Conservation (phyloP, 2,888 invertebrate genomes). For the Gasteruption jaculator region DNA sequence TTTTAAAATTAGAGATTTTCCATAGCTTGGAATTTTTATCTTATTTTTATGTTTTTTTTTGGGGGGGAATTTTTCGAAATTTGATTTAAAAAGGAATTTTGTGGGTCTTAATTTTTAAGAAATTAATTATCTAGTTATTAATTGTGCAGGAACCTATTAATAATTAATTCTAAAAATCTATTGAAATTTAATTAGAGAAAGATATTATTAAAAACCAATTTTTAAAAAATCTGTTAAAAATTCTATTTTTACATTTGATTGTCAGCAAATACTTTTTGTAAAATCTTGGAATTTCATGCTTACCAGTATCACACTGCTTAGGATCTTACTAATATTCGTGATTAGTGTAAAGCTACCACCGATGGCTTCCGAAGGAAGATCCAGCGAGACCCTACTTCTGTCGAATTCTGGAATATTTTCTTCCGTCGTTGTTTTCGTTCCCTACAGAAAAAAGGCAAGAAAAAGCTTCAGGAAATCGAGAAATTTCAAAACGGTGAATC, state of each 20-base stretch:
- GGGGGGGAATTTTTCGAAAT: too few species aligned
- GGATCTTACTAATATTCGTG: constrained; percentile 62
- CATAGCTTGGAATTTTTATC: too few species aligned
- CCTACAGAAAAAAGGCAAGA: constrained; percentile 28
- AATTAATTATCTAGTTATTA: background rate
- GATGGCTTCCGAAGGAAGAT: constrained; percentile 63
- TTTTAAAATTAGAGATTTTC: too few species aligned
- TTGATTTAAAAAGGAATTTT: background rate
- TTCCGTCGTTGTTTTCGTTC: constrained; percentile 42
- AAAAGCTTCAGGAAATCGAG: too few species aligned
- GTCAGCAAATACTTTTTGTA: too few species aligned
- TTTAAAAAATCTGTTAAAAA: background rate
- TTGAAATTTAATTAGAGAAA: background rate
- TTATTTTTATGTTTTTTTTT: too few species aligned
- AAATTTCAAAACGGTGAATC: too few species aligned
- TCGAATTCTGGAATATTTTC: constrained; percentile 55
- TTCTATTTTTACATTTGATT: background rate
- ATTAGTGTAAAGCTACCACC: constrained; percentile 66
- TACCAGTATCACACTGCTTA: constrained; percentile 67
- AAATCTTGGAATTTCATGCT: constrained; percentile 36
- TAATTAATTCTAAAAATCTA: too few species aligned
- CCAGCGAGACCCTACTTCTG: constrained; percentile 58
- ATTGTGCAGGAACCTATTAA: too few species aligned
- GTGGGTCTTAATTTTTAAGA: constrained; percentile 4
- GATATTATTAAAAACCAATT: background rate